Base-by-base conservation (phyloP, 2,797 vertebrate genomes). In the Valencia hispanica region DNA sequence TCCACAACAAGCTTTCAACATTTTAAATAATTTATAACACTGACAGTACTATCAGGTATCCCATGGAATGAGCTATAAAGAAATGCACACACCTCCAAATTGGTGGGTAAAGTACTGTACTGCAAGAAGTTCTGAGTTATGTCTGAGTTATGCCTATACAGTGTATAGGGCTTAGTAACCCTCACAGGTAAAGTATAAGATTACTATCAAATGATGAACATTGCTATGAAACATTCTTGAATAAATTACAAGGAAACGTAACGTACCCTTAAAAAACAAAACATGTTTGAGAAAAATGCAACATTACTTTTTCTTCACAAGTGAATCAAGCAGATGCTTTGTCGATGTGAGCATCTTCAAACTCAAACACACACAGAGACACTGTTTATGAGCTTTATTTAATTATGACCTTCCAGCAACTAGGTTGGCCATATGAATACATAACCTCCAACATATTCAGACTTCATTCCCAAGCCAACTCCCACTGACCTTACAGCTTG, bases 401-500 rank as follows among this genome's bases (percentile, higher is more conserved):
- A 63, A 69, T 68, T 10, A 12, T 68, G 63, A 73, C 63, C 74
- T 83, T 30, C 61, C 15, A 30, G 17, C 61, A 32, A 65, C 57
- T 20, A 20, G 10, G 41, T 47, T 73, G 27, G 4, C 32, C 36
- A 43, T 43, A 27, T 66, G 63, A 43, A 66, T 41, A 66, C 63
- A 83, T 69, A 74, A 74, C 71, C 66, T 22, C 39, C 39, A 30
- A 55, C 83, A 43, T 80, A 77, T 65, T 61, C 47, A 77, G 65
- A 73, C 32, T 63, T 12, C 10, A 9, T 81, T 59, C 68, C 32
- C 36, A 77, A 83, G 73, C 73, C 43, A 84, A 79, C 59, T 73
- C 70, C 70, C 71, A 68, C 73, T 77, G 84, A 82, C 77, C 73
- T 83, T 76, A 59, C 51, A 71, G 25, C 66, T 73, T 72, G 12